Percentiles rank a stretch among this genome's conserved stretches.
Conservation (phyloP, 2,113 vertebrate species). For the Brachirus orientalis region DNA sequence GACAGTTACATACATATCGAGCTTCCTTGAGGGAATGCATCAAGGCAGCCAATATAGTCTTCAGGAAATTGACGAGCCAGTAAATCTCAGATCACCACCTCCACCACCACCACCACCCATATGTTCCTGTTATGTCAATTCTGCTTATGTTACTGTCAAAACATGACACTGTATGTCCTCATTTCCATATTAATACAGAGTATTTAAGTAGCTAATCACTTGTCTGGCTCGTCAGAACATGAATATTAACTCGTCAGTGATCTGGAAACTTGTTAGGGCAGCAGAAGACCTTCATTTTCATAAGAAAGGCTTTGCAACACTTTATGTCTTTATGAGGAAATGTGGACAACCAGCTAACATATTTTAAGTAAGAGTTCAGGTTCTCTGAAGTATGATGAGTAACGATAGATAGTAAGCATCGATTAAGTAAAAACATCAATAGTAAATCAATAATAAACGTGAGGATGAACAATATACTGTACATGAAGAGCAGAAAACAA, state of each 20-base stretch:
- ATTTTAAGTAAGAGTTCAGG: too few relatives aligned
- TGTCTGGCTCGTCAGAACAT: conserved; percentile 25
- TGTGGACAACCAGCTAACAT: neutral
- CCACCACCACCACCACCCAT: neutral
- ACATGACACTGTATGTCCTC: neutral
- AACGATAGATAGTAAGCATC: too few relatives aligned
- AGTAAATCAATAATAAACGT: too few relatives aligned
- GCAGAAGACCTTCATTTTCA: conserved; percentile 60
- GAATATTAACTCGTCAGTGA: conserved; percentile 48
- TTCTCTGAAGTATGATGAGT: too few relatives aligned
- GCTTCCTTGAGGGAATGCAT: neutral
- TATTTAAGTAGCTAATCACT: conserved; percentile 26
- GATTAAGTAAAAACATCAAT: too few relatives aligned
- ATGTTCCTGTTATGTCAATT: neutral
- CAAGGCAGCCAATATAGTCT: neutral
- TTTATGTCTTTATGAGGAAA: conserved; percentile 34
- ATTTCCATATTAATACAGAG: conserved; percentile 32
- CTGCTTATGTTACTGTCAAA: conserved; percentile 25
- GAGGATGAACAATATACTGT: too few relatives aligned
- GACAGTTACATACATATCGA: conserved; percentile 16
- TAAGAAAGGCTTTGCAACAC: conserved; percentile 44
- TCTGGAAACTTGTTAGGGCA: conserved; percentile 31
- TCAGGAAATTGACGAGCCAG: conserved; percentile 4
- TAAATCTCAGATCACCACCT: conserved; percentile 9
- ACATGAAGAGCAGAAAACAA: too few relatives aligned